A percentile compares a stretch with the other conserved stretches of the same genome.
Conservation (phyloP, 2,888 invertebrate genomes). For the Apamea anceps region DNA sequence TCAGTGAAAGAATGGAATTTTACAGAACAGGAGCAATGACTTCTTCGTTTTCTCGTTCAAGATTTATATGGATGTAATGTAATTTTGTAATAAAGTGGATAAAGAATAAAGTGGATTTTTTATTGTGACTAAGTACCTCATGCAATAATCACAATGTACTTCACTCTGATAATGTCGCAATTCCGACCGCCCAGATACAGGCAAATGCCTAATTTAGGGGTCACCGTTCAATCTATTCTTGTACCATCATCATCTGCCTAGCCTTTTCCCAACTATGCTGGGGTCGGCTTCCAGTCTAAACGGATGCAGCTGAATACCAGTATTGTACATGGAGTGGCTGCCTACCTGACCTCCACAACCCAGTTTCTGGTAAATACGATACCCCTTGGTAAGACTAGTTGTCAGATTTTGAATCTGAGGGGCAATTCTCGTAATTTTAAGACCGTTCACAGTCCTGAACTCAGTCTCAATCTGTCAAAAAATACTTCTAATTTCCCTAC, state of each 20-base stretch:
- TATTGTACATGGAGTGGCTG: too few species aligned
- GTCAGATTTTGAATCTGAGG: background rate
- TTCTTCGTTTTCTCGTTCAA: slow-evolving; percentile 35
- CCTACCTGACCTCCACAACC: background rate
- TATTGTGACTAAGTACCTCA: background rate
- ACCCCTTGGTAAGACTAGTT: background rate
- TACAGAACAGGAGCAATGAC: slow-evolving; percentile 49
- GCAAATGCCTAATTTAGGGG: too few species aligned
- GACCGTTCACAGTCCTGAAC: too few species aligned
- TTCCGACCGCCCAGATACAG: too few species aligned
- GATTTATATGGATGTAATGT: slow-evolving; percentile 4
- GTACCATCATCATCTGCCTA: too few species aligned
- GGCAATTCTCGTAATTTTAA: too few species aligned
- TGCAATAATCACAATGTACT: background rate
- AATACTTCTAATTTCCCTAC: too few species aligned
- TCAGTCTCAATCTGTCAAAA: too few species aligned
- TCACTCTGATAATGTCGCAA: background rate
- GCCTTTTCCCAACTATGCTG: too few species aligned
- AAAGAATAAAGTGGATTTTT: background rate
- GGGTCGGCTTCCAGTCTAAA: background rate
- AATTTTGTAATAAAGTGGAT: slow-evolving; percentile 3
- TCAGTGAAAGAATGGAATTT: slow-evolving; percentile 52
- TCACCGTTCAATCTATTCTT: background rate
- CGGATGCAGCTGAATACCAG: background rate
- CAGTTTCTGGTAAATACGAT: background rate